Evolutionary conservation across 2,113 vertebrate species (phyloP).

Genomic region (Panthera leo): DNA sequence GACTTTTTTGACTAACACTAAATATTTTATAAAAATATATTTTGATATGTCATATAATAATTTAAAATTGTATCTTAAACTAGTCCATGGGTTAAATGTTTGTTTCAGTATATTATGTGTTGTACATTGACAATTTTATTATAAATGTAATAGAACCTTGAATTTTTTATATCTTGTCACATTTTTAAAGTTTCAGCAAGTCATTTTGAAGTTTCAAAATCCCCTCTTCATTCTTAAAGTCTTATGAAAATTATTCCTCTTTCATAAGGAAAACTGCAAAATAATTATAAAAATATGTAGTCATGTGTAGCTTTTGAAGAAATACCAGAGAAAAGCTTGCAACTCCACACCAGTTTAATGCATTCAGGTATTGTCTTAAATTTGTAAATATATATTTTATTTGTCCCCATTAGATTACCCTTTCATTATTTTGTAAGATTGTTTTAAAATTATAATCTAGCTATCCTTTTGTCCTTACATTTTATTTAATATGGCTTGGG

Average conservation of each 20-base stretch:
- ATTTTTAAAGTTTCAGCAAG: not conserved
- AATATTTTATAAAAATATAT: not conserved
- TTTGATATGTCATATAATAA: not conserved
- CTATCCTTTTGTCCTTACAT: not conserved
- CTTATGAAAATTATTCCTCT: not conserved
- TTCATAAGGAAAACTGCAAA: not conserved
- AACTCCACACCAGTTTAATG: not conserved
- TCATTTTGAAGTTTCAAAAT: not conserved
- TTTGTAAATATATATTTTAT: slow-evolving; percentile 9
- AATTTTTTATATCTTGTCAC: not conserved
- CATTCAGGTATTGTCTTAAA: slow-evolving; percentile 46
- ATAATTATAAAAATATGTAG: not conserved
- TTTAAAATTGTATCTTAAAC: not conserved
- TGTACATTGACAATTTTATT: not conserved
- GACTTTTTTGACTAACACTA: not conserved
- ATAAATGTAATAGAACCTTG: not conserved
- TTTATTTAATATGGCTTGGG: not conserved
- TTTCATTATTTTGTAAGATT: not conserved
- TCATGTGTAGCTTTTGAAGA: not conserved
- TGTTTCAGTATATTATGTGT: not conserved
- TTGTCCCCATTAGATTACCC: not conserved
- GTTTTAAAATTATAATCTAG: not conserved
- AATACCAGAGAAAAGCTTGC: not conserved
- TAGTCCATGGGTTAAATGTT: not conserved
- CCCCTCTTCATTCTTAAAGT: not conserved